Percentiles rank a stretch among this genome's conserved stretches.
Evolutionary conservation across 2,113 vertebrate species (phyloP).

Genomic region (Micronycteris hirsuta): DNA sequence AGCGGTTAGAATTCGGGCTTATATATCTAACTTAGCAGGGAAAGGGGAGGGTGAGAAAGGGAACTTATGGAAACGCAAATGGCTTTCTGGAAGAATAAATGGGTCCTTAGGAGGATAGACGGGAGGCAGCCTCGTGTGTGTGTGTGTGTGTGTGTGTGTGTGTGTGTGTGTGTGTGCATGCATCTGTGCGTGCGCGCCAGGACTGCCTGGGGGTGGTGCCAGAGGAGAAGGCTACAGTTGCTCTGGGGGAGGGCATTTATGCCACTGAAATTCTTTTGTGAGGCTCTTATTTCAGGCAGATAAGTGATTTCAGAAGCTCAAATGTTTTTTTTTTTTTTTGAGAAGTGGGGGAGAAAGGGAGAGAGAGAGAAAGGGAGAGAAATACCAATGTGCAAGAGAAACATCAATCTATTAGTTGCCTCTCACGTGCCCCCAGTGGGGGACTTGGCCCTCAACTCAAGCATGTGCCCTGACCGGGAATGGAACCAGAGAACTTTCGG

Average conservation of each 20-base stretch:
- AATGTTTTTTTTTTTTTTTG: too few species aligned
- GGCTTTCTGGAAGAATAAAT: not conserved
- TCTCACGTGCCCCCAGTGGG: too few species aligned
- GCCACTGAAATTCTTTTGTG: not conserved
- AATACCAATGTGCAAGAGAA: too few species aligned
- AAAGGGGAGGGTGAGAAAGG: not conserved
- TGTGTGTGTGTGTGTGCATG: too few species aligned
- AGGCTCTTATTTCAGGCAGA: not conserved
- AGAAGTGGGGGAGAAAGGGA: too few species aligned
- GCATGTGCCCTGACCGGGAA: too few species aligned
- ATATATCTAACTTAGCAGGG: not conserved
- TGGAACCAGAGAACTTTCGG: too few species aligned
- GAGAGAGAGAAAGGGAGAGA: too few species aligned
- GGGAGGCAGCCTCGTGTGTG: not conserved
- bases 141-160: too few species aligned
- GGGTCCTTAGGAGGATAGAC: not conserved
- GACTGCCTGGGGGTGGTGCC: not conserved
- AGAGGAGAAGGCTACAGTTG: not conserved
- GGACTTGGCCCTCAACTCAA: too few species aligned
- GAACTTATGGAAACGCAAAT: not conserved
- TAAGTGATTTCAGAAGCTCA: not conserved
- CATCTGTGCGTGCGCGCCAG: too few species aligned
- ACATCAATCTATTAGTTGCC: too few species aligned
- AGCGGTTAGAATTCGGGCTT: not conserved
- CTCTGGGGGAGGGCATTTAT: not conserved